These are phyloP conservation scores for Acanthosepion esculentum DNA, from an alignment of 2,888 invertebrate genomes.

Conservation along the genomic window DNA sequence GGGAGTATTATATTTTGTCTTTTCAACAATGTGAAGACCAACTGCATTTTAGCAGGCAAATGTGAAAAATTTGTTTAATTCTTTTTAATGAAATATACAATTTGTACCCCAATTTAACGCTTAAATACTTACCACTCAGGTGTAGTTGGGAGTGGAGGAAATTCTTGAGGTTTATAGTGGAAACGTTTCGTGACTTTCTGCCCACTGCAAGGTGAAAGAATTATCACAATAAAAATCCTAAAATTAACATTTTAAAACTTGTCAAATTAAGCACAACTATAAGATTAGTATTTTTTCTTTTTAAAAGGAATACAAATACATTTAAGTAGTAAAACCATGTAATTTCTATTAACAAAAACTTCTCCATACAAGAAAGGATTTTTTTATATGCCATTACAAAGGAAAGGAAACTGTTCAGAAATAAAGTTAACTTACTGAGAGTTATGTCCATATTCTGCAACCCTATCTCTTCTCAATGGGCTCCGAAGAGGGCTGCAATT, in stretches of 20 bases:
- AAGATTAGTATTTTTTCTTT: no score
- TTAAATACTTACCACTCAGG: conserved; percentile 35
- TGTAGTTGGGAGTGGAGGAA: conserved; percentile 35
- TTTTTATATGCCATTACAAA: not conserved
- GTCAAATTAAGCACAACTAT: not conserved
- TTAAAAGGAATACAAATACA: no score
- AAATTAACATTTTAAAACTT: not conserved
- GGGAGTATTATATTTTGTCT: no score
- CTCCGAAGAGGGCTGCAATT: conserved; percentile 62
- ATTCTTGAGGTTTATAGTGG: conserved; percentile 34
- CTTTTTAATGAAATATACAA: no score
- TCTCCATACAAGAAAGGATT: not conserved
- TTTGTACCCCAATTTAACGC: not conserved
- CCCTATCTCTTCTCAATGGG: conserved; percentile 78
- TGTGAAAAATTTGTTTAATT: no score
- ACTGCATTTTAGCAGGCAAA: no score
- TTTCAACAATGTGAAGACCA: no score
- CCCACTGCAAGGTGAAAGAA: not conserved
- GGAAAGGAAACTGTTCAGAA: not conserved
- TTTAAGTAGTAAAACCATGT: no score
- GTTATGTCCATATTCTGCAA: conserved; percentile 35
- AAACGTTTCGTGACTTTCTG: not conserved
- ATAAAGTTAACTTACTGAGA: not conserved
- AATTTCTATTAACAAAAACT: no score
- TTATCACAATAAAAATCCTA: no score